phyloP scores from a whole-genome alignment of 2,888 invertebrate species.

The Standfussiana lucernea region DNA sequence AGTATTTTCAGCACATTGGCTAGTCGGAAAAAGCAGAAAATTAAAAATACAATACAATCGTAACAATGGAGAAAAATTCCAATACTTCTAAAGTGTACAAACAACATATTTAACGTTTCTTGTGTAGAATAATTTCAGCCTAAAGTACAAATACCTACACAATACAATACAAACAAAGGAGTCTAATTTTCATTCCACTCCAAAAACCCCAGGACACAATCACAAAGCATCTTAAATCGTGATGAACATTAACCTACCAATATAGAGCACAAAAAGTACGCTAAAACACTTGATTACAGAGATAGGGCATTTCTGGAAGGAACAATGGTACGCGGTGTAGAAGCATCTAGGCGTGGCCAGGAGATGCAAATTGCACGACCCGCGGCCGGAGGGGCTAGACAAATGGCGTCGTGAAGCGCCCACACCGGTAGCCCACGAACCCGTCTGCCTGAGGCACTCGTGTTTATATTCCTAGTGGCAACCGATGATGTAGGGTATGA shows the following conservation, averaged over 20 bases:
- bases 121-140: fast-evolving
- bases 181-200: conserved; percentile 8
- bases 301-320: conserved; percentile 73
- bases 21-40: background rate
- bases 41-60: background rate
- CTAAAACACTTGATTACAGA: conserved; percentile 70
- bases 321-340: conserved; percentile 83
- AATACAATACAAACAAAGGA: background rate
- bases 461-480: conserved; percentile 64
- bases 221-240: conserved; percentile 55
- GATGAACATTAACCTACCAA: conserved; percentile 47
- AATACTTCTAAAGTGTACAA: background rate
- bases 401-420: conserved; percentile 88
- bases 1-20: background rate
- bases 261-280: conserved; percentile 60
- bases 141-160: background rate
- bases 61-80: background rate
- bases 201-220: conserved; percentile 32
- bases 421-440: conserved; percentile 89
- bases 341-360: conserved; percentile 86
- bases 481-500: conserved; percentile 61
- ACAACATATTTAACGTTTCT: background rate
- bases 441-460: conserved; percentile 67
- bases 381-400: conserved; percentile 83
- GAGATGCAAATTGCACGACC: conserved; percentile 86